Evolutionary conservation across 2,888 invertebrate genomes (phyloP).

Genomic region (Malacosoma neustria): DNA sequence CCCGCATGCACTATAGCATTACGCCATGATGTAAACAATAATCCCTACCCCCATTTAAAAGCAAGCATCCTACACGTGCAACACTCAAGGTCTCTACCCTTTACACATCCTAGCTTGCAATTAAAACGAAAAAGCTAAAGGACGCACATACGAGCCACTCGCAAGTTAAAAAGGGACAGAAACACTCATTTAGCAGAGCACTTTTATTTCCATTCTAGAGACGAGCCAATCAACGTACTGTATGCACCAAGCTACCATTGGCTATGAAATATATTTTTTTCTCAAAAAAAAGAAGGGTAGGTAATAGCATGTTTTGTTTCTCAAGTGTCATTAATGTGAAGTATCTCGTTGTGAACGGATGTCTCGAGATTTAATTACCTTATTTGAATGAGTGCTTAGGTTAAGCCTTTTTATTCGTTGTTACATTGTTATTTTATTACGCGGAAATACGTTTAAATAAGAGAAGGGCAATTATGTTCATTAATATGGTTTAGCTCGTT

Average conservation of each 20-base stretch:
- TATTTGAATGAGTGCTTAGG: slow-evolving; percentile 50
- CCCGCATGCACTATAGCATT: slow-evolving; percentile 17
- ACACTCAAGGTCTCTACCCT: slow-evolving; percentile 71
- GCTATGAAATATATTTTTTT: slow-evolving; percentile 69
- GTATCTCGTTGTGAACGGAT: slow-evolving; percentile 49
- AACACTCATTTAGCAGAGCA: slow-evolving; percentile 66
- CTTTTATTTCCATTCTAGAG: slow-evolving; percentile 72
- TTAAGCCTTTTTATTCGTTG: slow-evolving; percentile 46
- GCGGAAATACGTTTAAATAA: slow-evolving; percentile 23
- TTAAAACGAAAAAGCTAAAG: slow-evolving; percentile 68
- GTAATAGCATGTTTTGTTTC: slow-evolving; percentile 71
- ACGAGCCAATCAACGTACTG: slow-evolving; percentile 72
- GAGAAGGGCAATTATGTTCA: neutral
- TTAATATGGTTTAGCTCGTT: neutral
- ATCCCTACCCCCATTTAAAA: slow-evolving; percentile 57
- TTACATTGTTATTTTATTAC: slow-evolving; percentile 67
- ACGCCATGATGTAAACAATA: slow-evolving; percentile 49
- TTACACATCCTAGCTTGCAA: slow-evolving; percentile 68
- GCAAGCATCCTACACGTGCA: slow-evolving; percentile 59
- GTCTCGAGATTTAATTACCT: slow-evolving; percentile 65
- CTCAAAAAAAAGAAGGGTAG: slow-evolving; percentile 70
- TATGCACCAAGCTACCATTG: slow-evolving; percentile 63
- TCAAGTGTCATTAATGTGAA: slow-evolving; percentile 63
- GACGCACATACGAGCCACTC: slow-evolving; percentile 33
- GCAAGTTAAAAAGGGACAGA: slow-evolving; percentile 46